Evolutionary conservation across 2,888 invertebrate species (phyloP), one percentile per base, ranked within the genome.

Genomic region (Stenodema calcarata): DNA sequence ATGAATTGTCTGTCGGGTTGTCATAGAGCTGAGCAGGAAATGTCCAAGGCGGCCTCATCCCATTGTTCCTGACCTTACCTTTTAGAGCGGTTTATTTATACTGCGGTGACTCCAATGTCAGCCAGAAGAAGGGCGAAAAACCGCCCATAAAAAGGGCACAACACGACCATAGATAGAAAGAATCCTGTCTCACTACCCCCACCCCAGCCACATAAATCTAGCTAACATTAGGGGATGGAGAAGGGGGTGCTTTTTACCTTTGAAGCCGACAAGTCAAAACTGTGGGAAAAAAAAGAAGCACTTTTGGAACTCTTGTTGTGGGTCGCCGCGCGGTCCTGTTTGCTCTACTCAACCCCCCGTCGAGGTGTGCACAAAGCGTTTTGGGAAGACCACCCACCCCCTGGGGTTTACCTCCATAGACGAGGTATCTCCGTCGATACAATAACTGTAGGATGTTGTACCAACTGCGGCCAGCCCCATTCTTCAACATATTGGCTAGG

Each of bases 381-480:
- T 42, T 80, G 80, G 80, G 54, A 54, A 54, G 80, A 80, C 80
- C 80, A 80, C 80, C 80, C 80, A 54, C 80, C 50, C 80, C 80
- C 80, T 54, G 80, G 80, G 50, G 50, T 2, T 62, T 62, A 9
- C 62, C 62, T 23, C 62, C 62, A 62, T 62, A 62, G 62, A 27
- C 23, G 27, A 23, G 62, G 62, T 62, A 62, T 62, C 62, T 62
- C 11, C 23, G 18, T 9, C 9, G 62, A 62, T 62, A 62, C 62
- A 62, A 62, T 23, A 62, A 62, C 62, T 23, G 27, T 62, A 62
- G 62, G 62, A 62, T 62, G 62, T 62, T 62, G 62, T 62, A 62
- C 62, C 62, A 62, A 62, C 62, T 62, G 62, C 62, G 27, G n/a
- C n/a, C 9, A n/a, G 16, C 9, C 62, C 62, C 62, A 62, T 62